Evolutionary conservation across 37 sponge, comb jelly and placozoan species (phyloP).

Genomic region (Spongia lamella): DNA sequence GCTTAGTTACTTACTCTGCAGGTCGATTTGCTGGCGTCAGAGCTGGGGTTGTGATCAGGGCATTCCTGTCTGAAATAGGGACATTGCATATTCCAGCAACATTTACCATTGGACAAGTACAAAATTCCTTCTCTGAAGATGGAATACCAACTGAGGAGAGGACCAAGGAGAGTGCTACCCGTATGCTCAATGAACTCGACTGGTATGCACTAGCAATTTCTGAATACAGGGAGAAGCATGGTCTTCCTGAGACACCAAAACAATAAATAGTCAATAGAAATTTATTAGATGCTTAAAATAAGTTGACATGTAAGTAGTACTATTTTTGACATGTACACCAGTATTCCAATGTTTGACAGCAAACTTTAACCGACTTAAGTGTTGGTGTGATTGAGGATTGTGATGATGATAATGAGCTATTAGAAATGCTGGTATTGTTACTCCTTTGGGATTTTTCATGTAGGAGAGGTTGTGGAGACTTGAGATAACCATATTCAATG

Average conservation of each 20-base stretch:
- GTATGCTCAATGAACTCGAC: conserved; percentile 62
- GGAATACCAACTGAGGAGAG: conserved; percentile 41
- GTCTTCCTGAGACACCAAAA: conserved; percentile 22
- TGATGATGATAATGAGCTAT: not conserved
- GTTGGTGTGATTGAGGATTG: not conserved
- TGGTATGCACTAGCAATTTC: conserved; percentile 86
- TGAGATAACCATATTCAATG: conserved; percentile 47
- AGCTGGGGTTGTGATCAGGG: conserved; percentile 70
- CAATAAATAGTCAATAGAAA: no score
- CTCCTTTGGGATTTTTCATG: not conserved
- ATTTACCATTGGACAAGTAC: conserved; percentile 69
- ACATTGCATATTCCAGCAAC: conserved; percentile 36
- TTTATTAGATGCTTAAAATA: no score
- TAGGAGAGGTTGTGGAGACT: not conserved
- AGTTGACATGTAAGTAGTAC: no score
- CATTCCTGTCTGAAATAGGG: conserved; percentile 76
- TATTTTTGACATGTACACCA: conserved; percentile 66
- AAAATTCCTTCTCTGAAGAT: conserved; percentile 61
- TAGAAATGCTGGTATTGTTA: not conserved
- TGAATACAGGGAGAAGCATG: conserved; percentile 52
- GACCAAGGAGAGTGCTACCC: conserved; percentile 56
- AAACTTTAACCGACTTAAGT: conserved; percentile 68
- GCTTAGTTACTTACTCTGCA: conserved; percentile 78
- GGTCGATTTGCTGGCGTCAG: conserved; percentile 81
- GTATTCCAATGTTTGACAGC: conserved; percentile 78